Base-by-base conservation (phyloP, 2,888 invertebrate genomes). In the Philaethria dido region DNA sequence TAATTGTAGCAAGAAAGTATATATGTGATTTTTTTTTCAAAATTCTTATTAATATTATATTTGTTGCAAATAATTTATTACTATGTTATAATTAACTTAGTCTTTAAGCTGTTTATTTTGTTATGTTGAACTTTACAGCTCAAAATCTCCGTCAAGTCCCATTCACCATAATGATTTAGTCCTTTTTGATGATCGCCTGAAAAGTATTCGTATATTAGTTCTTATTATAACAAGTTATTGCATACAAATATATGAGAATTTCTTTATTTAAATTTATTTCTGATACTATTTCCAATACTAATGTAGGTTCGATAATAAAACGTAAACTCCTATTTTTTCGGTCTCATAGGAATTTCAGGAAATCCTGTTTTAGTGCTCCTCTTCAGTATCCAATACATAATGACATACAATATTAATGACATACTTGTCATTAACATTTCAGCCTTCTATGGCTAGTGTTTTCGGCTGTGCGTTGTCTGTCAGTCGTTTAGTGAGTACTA, bases 161-260 rank as follows among this genome's bases (percentile, higher is more conserved):
- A 83, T 77, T 81, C 82, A 83, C 79, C 76, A 76, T 74, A 76
- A 78, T 77, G 79, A 79, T 76, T 82, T 87, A 88, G 80, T 89
- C 89, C 86, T 89, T 89, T 86, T 88, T 89, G 84, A 82, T 82
- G 81, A 82, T 83, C 77, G 86, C 84, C 90, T 90, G 89, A 78
- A 90, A 90, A 84, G 77, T 81, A 83, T 85, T 84, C 76, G 82
- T 78, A 83, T 76, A 80, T 86, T 82, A 81, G 81, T 81, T 79
- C 79, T 79, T 79, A 74, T 60, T 16, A 45, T 18, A 25, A 45
- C 13, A 0, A 14, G n/a, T 25, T 29, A 33, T n/a, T 16, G 8
- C 9, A 29, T 11, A 5, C 16, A 16, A 52, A 16, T 6, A 29
- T 0, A 16, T 52, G n/a, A 4, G n/a, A 29, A 29, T 29, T 29